A percentile compares a stretch with the other conserved stretches of the same genome.
phyloP scores from a whole-genome alignment of 1,140 invertebrate species.

The Vanessa tameamea region DNA sequence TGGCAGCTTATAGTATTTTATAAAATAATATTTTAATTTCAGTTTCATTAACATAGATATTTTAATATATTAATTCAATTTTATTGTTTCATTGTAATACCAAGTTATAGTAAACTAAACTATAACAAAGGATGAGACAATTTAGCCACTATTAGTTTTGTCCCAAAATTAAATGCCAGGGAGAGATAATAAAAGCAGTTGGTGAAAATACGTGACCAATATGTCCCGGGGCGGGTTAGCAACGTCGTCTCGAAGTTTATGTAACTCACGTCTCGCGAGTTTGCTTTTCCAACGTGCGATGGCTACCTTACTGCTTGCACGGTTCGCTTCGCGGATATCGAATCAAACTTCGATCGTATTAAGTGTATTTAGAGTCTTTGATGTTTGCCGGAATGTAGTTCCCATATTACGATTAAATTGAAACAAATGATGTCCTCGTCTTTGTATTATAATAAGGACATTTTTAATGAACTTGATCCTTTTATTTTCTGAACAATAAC shows the following conservation, averaged over 20 bases:
- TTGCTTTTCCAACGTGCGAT: conserved; percentile 67
- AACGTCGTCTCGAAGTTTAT: conserved; percentile 56
- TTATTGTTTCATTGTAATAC: background rate
- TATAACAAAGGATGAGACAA: background rate
- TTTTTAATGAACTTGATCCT: no score
- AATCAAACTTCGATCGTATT: conserved; percentile 58
- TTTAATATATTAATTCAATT: no score
- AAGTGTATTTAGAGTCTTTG: conserved; percentile 8
- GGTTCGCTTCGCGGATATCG: conserved; percentile 59
- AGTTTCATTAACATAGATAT: no score
- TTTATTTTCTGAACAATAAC: no score
- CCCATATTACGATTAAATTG: conserved; percentile 46
- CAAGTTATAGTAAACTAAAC: background rate
- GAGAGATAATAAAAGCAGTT: conserved; percentile 60
- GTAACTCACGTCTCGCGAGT: conserved; percentile 65
- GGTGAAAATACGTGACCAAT: conserved; percentile 63
- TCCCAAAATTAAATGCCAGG: conserved; percentile 56
- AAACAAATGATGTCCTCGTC: no score
- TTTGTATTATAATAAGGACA: no score
- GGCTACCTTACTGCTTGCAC: conserved; percentile 59
- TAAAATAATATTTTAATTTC: no score
- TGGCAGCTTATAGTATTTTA: no score
- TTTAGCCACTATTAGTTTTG: conserved; percentile 31
- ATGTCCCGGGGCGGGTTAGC: conserved; percentile 52
- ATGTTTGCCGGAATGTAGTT: conserved; percentile 26